Evolutionary conservation across 2,113 vertebrate genomes (phyloP), one percentile per base, ranked within the genome.

Genomic region (Stegostoma tigrinum): DNA sequence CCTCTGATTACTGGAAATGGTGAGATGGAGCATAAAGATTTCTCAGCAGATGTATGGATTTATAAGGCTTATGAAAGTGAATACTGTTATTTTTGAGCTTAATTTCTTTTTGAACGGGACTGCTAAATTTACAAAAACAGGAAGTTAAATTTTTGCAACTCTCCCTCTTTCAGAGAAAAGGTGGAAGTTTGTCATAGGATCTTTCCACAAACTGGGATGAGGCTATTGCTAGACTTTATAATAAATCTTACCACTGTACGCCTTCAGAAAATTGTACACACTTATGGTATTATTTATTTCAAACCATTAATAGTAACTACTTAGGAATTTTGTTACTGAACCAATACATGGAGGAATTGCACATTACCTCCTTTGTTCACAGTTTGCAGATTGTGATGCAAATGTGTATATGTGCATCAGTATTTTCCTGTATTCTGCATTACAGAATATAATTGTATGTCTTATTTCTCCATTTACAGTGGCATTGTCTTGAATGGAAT

Each of bases 401-500:
- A 64, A 19, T 64, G 52, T 68, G 1, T 68, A 89, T 15, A 17
- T 61, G 12, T 68, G 91, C 23, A 24, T 38, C 64, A 30, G 34
- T 30, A 23, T 38, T 67, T 38, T 27, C 91, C n/a, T 70, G 2
- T 45, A 45, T 70, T 70, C 34, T 24, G 45, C 67, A 27, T 24
- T 68, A 66, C 3, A 6, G 64, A 42, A 30, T 93, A 21, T 61
- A 93, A 30, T 30, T n/a, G 10, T 17, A 5, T 90, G 52, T 70
- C n/a, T 94, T 42, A 27, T 94, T 7, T 67, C 38, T 94, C 10
- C 0, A 7, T 67, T 66, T 45, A 66, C 17, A 10, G 66, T 94
- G 66, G 90, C n/a, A 94, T n/a, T 94, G 66, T 94, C 68, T 94
- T 67, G 91, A 38, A 70, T 68, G 45, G 91, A 70, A 68, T 42